These are phyloP conservation scores for Bradypodion pumilum DNA, from an alignment of 2,797 vertebrate species.

Conservation along the genomic window DNA sequence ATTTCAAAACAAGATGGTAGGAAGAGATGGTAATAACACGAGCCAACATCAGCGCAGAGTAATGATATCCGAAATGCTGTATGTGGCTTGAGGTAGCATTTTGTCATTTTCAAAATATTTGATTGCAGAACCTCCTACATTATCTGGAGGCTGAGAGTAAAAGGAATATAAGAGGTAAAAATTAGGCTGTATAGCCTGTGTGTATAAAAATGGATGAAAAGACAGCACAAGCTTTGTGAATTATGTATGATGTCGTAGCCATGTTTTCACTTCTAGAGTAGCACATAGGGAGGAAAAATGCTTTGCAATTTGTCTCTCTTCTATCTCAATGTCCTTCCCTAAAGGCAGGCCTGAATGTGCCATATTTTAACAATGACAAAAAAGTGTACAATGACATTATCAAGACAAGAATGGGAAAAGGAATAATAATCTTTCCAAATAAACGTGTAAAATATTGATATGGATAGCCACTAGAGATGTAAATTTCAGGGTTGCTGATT, in stretches of 20 bases:
- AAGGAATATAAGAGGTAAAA: slow-evolving; percentile 2
- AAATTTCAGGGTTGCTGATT: no score
- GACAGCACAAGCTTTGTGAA: not conserved
- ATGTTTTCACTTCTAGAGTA: not conserved
- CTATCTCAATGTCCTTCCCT: no score
- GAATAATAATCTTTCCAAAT: no score
- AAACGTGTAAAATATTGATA: no score
- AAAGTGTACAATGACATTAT: not conserved
- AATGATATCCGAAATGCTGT: slow-evolving; percentile 31
- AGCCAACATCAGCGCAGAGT: slow-evolving; percentile 27
- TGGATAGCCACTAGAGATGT: no score
- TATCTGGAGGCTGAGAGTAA: not conserved
- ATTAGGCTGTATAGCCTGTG: not conserved
- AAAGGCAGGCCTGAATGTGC: not conserved
- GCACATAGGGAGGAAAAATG: no score
- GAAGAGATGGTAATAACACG: slow-evolving; percentile 36
- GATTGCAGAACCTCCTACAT: not conserved
- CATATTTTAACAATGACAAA: not conserved
- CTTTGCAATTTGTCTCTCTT: not conserved
- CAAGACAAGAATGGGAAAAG: no score
- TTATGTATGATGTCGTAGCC: not conserved
- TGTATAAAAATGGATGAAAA: slow-evolving; percentile 12
- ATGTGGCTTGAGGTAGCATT: not conserved
- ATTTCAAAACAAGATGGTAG: slow-evolving; percentile 43
- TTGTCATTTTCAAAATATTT: slow-evolving; percentile 37